Evolutionary conservation across 2,113 vertebrate genomes (phyloP).

Genomic region (Ranitomeya imitator): DNA sequence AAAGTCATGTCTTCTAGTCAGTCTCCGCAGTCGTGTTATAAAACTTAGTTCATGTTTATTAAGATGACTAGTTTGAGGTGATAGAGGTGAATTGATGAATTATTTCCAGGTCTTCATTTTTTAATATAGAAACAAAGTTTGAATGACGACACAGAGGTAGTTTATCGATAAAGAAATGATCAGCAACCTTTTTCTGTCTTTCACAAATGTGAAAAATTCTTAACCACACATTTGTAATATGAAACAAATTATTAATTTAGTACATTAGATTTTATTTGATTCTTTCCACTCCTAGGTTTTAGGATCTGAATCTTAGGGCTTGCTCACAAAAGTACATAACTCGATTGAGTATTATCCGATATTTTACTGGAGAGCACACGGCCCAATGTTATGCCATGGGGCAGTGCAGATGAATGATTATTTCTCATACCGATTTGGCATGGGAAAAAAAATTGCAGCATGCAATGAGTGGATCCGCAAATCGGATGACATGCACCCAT

Average conservation of each 20-base stretch:
- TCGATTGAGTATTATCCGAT: too few relatives aligned
- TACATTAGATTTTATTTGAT: background rate
- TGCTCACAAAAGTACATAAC: too few relatives aligned
- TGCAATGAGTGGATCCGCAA: too few relatives aligned
- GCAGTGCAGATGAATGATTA: too few relatives aligned
- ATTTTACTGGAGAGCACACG: too few relatives aligned
- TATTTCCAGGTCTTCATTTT: background rate
- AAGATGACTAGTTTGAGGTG: background rate
- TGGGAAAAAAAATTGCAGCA: too few relatives aligned
- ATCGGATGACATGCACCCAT: too few relatives aligned
- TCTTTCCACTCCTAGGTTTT: background rate
- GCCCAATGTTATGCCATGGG: too few relatives aligned
- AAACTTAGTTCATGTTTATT: background rate
- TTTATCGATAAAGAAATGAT: slow-evolving; percentile 42
- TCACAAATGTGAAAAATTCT: slow-evolving; percentile 34
- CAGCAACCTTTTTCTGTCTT: background rate
- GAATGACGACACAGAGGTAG: background rate
- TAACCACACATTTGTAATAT: background rate
- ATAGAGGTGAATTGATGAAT: background rate
- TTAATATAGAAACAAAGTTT: background rate
- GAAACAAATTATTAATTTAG: background rate
- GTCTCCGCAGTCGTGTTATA: background rate
- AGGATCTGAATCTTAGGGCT: too few relatives aligned
- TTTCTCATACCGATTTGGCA: too few relatives aligned
- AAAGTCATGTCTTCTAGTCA: background rate